Conservation (phyloP, 2,888 invertebrate genomes). For the Caenorhabditis sulstoni region DNA sequence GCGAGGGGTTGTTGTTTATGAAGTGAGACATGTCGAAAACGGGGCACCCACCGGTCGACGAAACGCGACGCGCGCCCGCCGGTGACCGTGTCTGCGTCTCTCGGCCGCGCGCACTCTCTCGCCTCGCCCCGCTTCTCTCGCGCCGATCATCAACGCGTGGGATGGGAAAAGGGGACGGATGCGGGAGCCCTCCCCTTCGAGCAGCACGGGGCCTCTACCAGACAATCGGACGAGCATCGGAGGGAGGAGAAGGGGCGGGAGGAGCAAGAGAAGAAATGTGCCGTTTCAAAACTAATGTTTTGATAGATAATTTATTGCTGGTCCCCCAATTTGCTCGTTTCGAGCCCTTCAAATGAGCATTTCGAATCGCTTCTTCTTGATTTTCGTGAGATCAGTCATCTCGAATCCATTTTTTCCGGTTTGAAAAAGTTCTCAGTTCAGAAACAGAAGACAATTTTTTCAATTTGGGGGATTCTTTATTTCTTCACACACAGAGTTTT, state of each 20-base stretch:
- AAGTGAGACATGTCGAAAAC: conserved; percentile 56
- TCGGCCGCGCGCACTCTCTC: conserved; percentile 4
- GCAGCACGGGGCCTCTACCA: conserved; percentile 17
- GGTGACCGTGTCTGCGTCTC: conserved; percentile 31
- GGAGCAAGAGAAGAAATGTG: conserved; percentile 11
- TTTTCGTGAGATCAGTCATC: too few species aligned
- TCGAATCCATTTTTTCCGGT: too few species aligned
- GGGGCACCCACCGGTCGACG: conserved; percentile 23
- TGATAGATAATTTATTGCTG: conserved; percentile 39
- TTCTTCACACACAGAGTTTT: too few species aligned
- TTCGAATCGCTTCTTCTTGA: neutral
- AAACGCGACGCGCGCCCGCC: conserved; percentile 26
- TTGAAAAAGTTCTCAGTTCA: too few species aligned
- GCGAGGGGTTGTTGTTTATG: conserved; percentile 41
- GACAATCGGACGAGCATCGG: conserved; percentile 9
- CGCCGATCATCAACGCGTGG: conserved; percentile 48
- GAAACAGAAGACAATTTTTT: too few species aligned
- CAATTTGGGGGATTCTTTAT: too few species aligned
- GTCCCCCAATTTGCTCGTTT: too few species aligned
- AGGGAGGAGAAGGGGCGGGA: neutral
- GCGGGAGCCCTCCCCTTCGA: neutral
- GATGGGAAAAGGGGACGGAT: conserved; percentile 22
- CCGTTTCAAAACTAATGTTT: conserved; percentile 51
- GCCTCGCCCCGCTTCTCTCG: neutral
- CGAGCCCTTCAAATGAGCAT: neutral